Percentiles rank a stretch among this genome's conserved stretches.
Conservation (phyloP, 2,888 invertebrate genomes). For the Melinaea marsaeus region DNA sequence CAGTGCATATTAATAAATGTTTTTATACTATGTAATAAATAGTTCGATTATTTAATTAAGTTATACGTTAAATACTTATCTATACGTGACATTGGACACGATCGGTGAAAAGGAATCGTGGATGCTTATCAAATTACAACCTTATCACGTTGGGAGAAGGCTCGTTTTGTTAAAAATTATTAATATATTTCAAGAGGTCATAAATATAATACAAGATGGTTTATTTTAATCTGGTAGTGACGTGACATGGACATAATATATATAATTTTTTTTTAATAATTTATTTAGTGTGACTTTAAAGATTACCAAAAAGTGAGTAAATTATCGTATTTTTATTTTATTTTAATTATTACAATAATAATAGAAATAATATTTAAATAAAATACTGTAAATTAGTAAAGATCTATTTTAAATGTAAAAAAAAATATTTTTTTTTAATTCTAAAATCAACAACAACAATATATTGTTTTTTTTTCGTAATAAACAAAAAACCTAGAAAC, state of each 20-base stretch:
- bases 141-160: slow-evolving; percentile 20
- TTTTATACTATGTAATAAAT: not conserved
- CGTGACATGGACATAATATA: slow-evolving; percentile 14
- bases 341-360: too few species aligned
- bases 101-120: slow-evolving; percentile 11
- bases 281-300: slow-evolving; percentile 12
- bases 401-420: too few species aligned
- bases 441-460: too few species aligned
- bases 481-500: too few species aligned
- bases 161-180: not conserved
- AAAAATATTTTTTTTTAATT: too few species aligned
- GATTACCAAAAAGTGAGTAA: slow-evolving; percentile 11
- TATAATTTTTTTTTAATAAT: not conserved
- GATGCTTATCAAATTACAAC: slow-evolving; percentile 21
- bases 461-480: too few species aligned
- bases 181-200: slow-evolving; percentile 10
- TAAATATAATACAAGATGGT: slow-evolving; percentile 9
- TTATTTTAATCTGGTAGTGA: slow-evolving; percentile 16
- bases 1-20: not conserved
- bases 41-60: slow-evolving; percentile 19
- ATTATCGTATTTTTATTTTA: not conserved
- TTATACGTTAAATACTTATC: slow-evolving; percentile 34
- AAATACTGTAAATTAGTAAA: too few species aligned
- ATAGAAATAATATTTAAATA: too few species aligned
- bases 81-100: slow-evolving; percentile 36